Evolutionary conservation across 92 coral and sea anemone genomes (phyloP), one percentile per base, ranked within the genome.

Genomic region (Zoanthus sociatus): DNA sequence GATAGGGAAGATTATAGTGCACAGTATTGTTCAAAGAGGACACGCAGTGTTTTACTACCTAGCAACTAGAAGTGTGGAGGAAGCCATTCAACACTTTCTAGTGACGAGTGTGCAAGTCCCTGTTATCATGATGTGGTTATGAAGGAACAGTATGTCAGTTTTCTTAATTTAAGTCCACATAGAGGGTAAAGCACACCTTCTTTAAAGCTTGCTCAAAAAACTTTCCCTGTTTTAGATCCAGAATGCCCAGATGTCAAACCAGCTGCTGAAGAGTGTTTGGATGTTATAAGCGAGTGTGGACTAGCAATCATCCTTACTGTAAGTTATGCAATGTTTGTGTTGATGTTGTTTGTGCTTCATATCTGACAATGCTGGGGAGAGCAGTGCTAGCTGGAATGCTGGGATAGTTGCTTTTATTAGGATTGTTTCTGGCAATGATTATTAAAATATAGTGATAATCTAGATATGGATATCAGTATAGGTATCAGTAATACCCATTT

Each of bases 21-120:
- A 71, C 76, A 71, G 76, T 71, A 15, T 71, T 37, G 76, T 71
- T 32, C 76, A 71, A 45, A 50, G 53, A 71, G 76, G 76, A 71
- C 76, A 48, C 9, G 76, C 76, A 33, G 18, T 71, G 46, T 71
- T 33, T 71, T 71, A 46, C 48, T 71, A 71, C 18, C 20, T 37
- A 21, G 76, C 76, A 71, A 71, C 76, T 71, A 51, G 53, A 33
- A 71, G 46, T 46, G 48, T 71, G 46, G 76, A 37, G 20, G 76
- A 71, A 71, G 76, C 76, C 76, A 30, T 71, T 33, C 46, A 46
- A n/a, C 46, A 46, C 46, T 46, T 7, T 71, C 76, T 15, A 71
- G 32, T 71, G 50, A 33, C 50, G 20, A 71, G 46, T 37, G 46
- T 21, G 50, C 50, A 33, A 46, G 50, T 71, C 76, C 46, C 46